A percentile compares a stretch with the other conserved stretches of the same genome.
Conservation (phyloP, 1,140 invertebrate species). For the Atopsyche davidsoni region DNA sequence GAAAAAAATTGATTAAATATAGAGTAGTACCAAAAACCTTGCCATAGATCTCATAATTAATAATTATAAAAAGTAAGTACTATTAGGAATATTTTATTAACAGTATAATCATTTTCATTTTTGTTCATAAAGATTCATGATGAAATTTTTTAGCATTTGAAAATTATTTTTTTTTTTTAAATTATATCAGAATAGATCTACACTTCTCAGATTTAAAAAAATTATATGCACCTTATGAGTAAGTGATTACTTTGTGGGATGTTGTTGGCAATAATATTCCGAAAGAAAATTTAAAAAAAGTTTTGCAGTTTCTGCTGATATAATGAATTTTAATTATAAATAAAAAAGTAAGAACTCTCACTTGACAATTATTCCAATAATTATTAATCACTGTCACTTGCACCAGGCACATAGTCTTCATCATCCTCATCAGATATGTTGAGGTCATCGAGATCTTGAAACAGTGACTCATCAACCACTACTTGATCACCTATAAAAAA, state of each 20-base stretch:
- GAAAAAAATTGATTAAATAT: too few species aligned
- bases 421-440: slow-evolving; percentile 73
- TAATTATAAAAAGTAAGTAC: neutral
- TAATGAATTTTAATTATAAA: slow-evolving; percentile 1
- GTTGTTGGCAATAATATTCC: too few species aligned
- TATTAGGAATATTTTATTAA: too few species aligned
- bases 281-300: too few species aligned
- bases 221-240: too few species aligned
- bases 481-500: slow-evolving; percentile 65
- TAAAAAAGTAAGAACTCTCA: slow-evolving; percentile 3
- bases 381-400: slow-evolving; percentile 40
- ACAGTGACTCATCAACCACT: slow-evolving; percentile 90
- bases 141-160: neutral
- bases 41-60: neutral
- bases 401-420: slow-evolving; percentile 51
- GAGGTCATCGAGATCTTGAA: slow-evolving; percentile 87
- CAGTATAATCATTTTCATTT: neutral
- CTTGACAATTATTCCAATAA: neutral
- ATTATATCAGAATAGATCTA: too few species aligned
- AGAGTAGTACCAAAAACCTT: too few species aligned
- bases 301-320: neutral
- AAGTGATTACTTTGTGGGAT: too few species aligned
- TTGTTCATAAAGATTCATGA: neutral
- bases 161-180: neutral
- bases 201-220: too few species aligned